phyloP scores from a whole-genome alignment of 2,888 invertebrate genomes.

The Hoplodrina blanda region DNA sequence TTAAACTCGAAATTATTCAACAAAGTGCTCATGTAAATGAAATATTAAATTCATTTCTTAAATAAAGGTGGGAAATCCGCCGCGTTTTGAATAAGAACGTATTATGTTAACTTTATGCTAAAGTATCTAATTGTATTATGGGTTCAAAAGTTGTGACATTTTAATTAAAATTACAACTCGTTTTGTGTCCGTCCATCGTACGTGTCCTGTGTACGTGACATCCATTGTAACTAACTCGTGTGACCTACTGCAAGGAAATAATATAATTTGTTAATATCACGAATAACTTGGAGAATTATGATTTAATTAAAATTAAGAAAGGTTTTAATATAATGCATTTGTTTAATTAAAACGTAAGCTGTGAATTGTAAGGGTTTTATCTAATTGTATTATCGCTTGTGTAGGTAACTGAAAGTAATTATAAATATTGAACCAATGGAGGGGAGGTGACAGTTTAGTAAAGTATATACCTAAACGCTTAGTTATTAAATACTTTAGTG shows the following conservation, averaged over 20 bases:
- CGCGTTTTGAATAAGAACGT: slow-evolving; percentile 53
- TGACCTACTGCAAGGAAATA: slow-evolving; percentile 65
- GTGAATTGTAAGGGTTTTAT: not conserved
- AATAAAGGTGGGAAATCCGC: slow-evolving; percentile 39
- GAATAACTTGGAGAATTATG: slow-evolving; percentile 23
- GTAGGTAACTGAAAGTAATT: not conserved
- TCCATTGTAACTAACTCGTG: slow-evolving; percentile 77
- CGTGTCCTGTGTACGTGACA: slow-evolving; percentile 82
- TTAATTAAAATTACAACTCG: slow-evolving; percentile 86
- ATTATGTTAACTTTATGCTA: slow-evolving; percentile 62
- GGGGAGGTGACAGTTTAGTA: not conserved
- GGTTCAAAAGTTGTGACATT: slow-evolving; percentile 84
- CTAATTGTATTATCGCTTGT: not conserved
- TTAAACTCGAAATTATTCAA: slow-evolving; percentile 49
- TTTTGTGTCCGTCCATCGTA: slow-evolving; percentile 78
- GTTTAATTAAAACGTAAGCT: slow-evolving; percentile 5
- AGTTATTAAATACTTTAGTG: slow-evolving; percentile 11
- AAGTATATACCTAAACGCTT: not conserved
- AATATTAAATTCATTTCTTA: slow-evolving; percentile 57
- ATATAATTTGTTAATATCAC: slow-evolving; percentile 66
- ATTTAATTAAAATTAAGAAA: slow-evolving; percentile 24
- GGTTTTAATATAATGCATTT: not conserved
- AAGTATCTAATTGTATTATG: slow-evolving; percentile 72
- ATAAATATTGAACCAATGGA: not conserved
- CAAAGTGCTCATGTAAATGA: slow-evolving; percentile 51